phyloP scores from a whole-genome alignment of 2,888 invertebrate species.

The Megaustenia siamemsis region DNA sequence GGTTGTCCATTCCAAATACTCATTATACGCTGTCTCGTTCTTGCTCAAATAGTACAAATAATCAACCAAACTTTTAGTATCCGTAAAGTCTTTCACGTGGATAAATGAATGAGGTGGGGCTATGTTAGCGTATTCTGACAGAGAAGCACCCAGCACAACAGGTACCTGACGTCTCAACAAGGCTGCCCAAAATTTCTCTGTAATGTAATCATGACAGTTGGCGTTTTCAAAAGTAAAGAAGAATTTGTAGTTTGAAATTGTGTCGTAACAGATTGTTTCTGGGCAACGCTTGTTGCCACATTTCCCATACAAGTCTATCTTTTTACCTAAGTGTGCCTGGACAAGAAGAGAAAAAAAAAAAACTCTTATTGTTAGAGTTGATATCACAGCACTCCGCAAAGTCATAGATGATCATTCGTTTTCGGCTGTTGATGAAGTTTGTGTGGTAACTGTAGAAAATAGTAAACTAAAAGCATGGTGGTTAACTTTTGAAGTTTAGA shows the following conservation, averaged over 20 bases:
- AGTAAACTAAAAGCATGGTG: too few relatives aligned
- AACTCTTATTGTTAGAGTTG: too few relatives aligned
- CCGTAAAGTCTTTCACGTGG: slow-evolving; percentile 59
- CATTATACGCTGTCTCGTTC: slow-evolving; percentile 66
- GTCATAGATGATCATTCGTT: too few relatives aligned
- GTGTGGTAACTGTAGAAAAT: too few relatives aligned
- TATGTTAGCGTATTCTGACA: slow-evolving; percentile 50
- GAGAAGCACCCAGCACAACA: slow-evolving; percentile 64
- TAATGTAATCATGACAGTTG: slow-evolving; percentile 68
- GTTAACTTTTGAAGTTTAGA: too few relatives aligned
- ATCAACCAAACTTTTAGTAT: slow-evolving; percentile 59
- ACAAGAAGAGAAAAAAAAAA: background rate
- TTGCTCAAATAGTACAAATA: slow-evolving; percentile 60
- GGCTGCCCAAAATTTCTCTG: slow-evolving; percentile 69
- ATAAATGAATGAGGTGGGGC: slow-evolving; percentile 59
- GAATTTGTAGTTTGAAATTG: slow-evolving; percentile 65
- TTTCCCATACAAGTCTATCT: slow-evolving; percentile 65
- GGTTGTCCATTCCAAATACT: slow-evolving; percentile 64
- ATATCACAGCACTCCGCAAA: too few relatives aligned
- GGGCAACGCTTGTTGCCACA: slow-evolving; percentile 62
- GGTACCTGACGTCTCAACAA: slow-evolving; percentile 64
- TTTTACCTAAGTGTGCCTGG: slow-evolving; percentile 46
- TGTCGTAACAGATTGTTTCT: slow-evolving; percentile 57
- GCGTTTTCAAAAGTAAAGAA: slow-evolving; percentile 69
- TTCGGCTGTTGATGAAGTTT: too few relatives aligned